Evolutionary conservation across 2,888 invertebrate genomes (phyloP), one percentile per base, ranked within the genome.

Genomic region (Aethes cnicana): DNA sequence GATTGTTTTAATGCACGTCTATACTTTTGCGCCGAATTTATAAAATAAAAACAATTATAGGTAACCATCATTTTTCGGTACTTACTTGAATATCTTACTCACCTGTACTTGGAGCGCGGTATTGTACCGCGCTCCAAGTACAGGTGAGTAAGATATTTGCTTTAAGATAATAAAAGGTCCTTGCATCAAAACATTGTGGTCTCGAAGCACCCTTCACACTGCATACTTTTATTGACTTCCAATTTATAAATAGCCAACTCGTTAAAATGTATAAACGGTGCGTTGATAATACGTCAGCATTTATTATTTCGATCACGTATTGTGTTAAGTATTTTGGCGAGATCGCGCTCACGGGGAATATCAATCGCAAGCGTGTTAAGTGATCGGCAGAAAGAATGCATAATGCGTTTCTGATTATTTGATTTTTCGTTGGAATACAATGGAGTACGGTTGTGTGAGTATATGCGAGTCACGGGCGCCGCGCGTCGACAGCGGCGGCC

Each of bases 401-500:
- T 52, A 32, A 44, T 44, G 37, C 32, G 25, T 56, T 63, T 61
- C 55, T 55, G 56, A 62, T 65, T 69, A 69, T 54, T 59, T 70
- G 70, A 37, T 17, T 71, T 70, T 57, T 63, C 73, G 77, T 74
- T 61, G 67, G 74, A 77, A 77, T 63, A 81, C 84, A 84, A 82
- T 82, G 65, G 74, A 68, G 70, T 68, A 54, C 59, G 63, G 59
- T 6, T 64, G 68, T 74, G 74, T 70, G 72, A 69, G 72, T 71
- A 72, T 69, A 84, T 81, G 76, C 82, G 66, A 82, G 78, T 83
- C 82, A 84, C 80, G 82, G 79, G 71, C 72, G 64, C 62, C 64
- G 65, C 74, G 76, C 77, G 74, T 79, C 76, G 78, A 77, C 74
- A 73, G 67, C 61, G 61, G 63, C 64, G 83, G 74, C 86, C 86